Evolutionary conservation across 2,888 invertebrate species (phyloP).

Genomic region (Omphaloscelis lunosa): DNA sequence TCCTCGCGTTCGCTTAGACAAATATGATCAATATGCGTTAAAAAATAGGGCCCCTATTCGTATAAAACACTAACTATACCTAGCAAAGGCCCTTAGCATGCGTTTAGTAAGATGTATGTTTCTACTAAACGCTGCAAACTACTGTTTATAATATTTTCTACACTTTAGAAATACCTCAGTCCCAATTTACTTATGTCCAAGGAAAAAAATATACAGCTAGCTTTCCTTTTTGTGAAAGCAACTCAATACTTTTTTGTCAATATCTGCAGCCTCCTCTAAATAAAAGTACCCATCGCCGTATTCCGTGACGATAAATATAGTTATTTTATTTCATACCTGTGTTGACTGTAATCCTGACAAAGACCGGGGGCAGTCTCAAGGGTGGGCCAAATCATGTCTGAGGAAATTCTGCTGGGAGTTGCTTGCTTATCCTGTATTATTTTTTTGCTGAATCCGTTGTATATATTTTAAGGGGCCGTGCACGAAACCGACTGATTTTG

Average conservation of each 20-base stretch:
- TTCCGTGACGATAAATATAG: constrained; percentile 52
- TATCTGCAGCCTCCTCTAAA: constrained; percentile 16
- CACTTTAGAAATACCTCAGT: neutral
- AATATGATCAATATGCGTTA: no score
- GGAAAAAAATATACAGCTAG: neutral
- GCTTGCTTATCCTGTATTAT: constrained; percentile 29
- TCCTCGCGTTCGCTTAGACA: no score
- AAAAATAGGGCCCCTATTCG: neutral
- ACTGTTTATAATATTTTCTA: neutral
- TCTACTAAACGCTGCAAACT: neutral
- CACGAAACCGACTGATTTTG: no score
- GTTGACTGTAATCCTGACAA: constrained; percentile 48
- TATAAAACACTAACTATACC: neutral
- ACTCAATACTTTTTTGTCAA: constrained; percentile 13
- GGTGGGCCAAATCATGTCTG: constrained; percentile 53
- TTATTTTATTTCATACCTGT: constrained; percentile 59
- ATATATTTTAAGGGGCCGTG: no score
- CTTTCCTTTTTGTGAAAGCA: neutral
- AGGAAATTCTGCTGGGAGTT: constrained; percentile 56
- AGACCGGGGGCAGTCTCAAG: constrained; percentile 48
- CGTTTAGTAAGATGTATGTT: neutral
- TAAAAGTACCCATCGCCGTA: constrained; percentile 17
- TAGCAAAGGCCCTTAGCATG: neutral
- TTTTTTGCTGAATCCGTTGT: constrained; percentile 4
- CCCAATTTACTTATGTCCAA: neutral